Evolutionary conservation across 1,140 invertebrate species (phyloP).

Genomic region (Brachionus rubens): DNA sequence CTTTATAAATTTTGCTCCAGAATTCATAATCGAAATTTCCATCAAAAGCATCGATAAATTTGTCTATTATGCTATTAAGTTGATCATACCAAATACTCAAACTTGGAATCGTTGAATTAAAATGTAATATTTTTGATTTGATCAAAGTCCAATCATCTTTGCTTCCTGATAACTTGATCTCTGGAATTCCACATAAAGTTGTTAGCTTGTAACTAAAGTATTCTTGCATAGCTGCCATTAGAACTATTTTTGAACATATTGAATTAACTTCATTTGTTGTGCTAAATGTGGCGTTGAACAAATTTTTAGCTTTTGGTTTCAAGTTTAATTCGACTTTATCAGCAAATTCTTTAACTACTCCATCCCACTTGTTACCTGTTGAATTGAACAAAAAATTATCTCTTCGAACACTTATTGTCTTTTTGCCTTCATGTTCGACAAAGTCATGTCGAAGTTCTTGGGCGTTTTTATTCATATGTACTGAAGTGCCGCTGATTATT

Average conservation of each 20-base stretch:
- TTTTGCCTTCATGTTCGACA: constrained; percentile 44
- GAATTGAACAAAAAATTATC: constrained; percentile 35
- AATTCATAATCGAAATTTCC: constrained; percentile 30
- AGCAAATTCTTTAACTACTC: constrained; percentile 6
- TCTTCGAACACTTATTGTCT: background rate
- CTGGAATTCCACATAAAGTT: constrained; percentile 40
- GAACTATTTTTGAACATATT: background rate
- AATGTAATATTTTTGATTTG: background rate
- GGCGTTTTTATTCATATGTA: constrained; percentile 15
- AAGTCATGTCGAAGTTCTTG: constrained; percentile 4
- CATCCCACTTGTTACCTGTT: background rate
- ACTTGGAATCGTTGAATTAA: constrained; percentile 19
- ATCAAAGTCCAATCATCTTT: constrained; percentile 37
- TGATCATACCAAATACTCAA: constrained; percentile 31
- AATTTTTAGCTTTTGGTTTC: background rate
- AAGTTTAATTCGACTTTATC: background rate
- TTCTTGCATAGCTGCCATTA: constrained; percentile 23
- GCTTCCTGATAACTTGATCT: constrained; percentile 10
- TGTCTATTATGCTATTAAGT: background rate
- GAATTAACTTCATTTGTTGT: constrained; percentile 5
- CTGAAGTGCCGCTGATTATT: background rate
- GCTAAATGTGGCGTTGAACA: constrained; percentile 22
- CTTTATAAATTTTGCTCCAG: constrained; percentile 27
- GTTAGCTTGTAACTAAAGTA: constrained; percentile 31
- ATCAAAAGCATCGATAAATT: constrained; percentile 33